Base-by-base conservation (phyloP, 2,797 vertebrate species). In the Oreochromis mossambicus region DNA sequence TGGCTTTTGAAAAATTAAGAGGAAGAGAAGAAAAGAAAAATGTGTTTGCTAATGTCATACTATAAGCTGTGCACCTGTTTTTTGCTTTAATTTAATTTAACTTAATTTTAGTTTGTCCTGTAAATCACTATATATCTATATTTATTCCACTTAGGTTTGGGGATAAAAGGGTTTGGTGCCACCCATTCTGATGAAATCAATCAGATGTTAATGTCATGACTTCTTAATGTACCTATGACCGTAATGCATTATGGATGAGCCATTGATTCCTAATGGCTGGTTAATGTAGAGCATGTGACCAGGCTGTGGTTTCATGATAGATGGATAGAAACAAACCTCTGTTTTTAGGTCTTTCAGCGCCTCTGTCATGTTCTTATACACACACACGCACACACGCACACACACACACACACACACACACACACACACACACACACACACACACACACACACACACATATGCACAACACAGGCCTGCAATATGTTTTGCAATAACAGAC, bases 201-300 rank as follows among this genome's bases (percentile, higher is more conserved):
- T 91, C 91, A 86, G 84, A 91, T 92, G 84, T 85, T 90, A 89
- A 90, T 92, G 92, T 87, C 91, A 89, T 89, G 92, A 84, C 84
- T 92, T 88, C 86, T 90, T 94, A 94, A 95, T 94, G 92, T 85
- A 91, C 89, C 92, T 91, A 85, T 91, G 88, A 94, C 92, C 89
- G 82, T 83, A 86, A 92, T 94, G 83, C 91, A 94, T 94, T 92
- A 94, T 94, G 85, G 88, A 92, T 90, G 85, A 94, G 87, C 80
- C 88, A 94, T 90, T 89, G 93, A 94, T 92, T 92, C 90, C 80
- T 94, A 93, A 94, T 94, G 91, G 91, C 61, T 50, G 77, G 92
- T 94, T 94, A 95, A 94, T 94, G 94, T 84, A 94, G 85, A 90
- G 80, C 84, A 83, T 91, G 88, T 91, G 85, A 89, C 89, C 84